phyloP scores from a whole-genome alignment of 2,797 vertebrate genomes.

The Pangasius mekongensis region DNA sequence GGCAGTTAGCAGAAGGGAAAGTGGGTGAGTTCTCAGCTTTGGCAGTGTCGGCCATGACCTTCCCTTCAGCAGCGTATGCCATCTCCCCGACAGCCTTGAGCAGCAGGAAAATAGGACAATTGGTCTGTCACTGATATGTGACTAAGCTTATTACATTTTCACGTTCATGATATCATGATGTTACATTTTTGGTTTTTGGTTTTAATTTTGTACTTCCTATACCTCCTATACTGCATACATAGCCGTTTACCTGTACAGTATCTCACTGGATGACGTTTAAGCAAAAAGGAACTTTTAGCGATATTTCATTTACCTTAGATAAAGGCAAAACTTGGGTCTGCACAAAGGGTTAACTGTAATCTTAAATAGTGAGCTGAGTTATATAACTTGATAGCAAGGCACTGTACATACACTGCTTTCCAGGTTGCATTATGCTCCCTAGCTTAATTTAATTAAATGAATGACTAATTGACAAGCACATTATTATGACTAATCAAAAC shows the following conservation, averaged over 20 bases:
- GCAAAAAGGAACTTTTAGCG: background rate
- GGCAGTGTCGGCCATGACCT: conserved; percentile 39
- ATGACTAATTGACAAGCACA: background rate
- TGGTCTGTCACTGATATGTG: conserved; percentile 21
- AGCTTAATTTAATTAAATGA: background rate
- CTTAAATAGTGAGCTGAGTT: background rate
- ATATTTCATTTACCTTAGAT: background rate
- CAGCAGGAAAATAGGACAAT: conserved; percentile 28
- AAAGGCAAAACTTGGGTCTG: background rate
- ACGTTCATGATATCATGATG: background rate
- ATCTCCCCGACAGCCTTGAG: conserved; percentile 29
- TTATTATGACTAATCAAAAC: background rate
- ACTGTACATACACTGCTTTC: too few relatives aligned
- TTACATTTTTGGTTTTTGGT: background rate
- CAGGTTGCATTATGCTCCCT: background rate
- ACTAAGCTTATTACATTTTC: conserved; percentile 10
- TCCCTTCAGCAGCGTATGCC: conserved; percentile 35
- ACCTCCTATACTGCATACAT: background rate
- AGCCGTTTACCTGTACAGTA: background rate
- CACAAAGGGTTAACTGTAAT: background rate
- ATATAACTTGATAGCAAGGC: background rate
- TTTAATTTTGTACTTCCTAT: background rate
- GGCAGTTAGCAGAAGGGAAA: conserved; percentile 40
- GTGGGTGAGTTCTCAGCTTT: conserved; percentile 39
- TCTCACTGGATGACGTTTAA: background rate